phyloP scores from a whole-genome alignment of 2,888 invertebrate species.

The Drosophila rellima region DNA sequence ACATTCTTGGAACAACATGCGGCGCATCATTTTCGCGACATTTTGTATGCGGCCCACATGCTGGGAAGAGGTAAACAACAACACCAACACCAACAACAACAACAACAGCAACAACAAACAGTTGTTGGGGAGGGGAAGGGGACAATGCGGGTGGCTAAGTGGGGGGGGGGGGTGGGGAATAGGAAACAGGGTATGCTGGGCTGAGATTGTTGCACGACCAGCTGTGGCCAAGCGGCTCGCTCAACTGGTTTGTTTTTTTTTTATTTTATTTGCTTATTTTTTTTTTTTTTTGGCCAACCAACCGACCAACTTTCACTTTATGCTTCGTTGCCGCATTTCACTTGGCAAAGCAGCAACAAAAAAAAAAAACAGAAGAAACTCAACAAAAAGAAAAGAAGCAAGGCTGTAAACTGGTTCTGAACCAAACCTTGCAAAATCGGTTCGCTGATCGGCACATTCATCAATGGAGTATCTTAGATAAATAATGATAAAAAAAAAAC shows the following conservation, averaged over 20 bases:
- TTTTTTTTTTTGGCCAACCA: conserved; percentile 57
- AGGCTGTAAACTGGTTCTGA: not conserved
- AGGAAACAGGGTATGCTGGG: conserved; percentile 15
- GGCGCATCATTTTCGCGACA: conserved; percentile 87
- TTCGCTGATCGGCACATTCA: not conserved
- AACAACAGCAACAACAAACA: not conserved
- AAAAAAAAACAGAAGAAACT: not conserved
- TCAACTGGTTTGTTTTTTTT: conserved; percentile 66
- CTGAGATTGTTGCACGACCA: conserved; percentile 56
- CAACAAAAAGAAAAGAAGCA: not conserved
- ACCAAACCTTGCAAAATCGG: not conserved
- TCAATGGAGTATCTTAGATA: not conserved
- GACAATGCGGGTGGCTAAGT: not conserved
- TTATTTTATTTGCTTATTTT: conserved; percentile 41
- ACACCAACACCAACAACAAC: conserved; percentile 6
- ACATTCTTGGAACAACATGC: conserved; percentile 86
- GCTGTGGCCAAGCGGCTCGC: conserved; percentile 66
- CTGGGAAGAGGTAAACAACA: conserved; percentile 87
- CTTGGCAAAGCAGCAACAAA: conserved; percentile 26
- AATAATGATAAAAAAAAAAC: not conserved
- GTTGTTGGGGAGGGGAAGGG: not conserved
- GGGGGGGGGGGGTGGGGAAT: not conserved
- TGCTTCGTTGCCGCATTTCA: conserved; percentile 73
- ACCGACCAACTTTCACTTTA: conserved; percentile 72
- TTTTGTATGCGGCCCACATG: conserved; percentile 89